Evolutionary conservation across 2,113 vertebrate species (phyloP).

Genomic region (Sakesphorus luctuosus): DNA sequence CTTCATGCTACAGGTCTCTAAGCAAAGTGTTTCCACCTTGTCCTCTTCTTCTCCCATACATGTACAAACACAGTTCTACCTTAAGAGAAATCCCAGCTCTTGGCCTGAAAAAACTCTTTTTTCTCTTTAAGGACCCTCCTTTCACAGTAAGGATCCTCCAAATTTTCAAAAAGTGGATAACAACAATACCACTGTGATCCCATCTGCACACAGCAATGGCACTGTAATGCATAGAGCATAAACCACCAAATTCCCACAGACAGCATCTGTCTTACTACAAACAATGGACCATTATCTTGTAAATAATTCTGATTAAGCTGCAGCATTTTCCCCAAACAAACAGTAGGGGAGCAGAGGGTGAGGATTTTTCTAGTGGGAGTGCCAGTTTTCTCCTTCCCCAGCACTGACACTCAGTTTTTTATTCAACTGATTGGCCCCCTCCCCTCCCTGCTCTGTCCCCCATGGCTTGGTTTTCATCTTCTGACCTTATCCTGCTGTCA

Average conservation of each 20-base stretch:
- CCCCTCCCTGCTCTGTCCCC: background rate
- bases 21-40: background rate
- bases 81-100: slow-evolving; percentile 23
- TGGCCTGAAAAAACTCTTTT: background rate
- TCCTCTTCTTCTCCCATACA: background rate
- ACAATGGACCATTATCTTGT: slow-evolving; percentile 86
- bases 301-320: slow-evolving; percentile 86
- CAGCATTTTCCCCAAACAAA: slow-evolving; percentile 77
- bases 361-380: slow-evolving; percentile 59
- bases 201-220: slow-evolving; percentile 78
- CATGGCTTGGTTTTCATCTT: slow-evolving; percentile 46
- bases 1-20: background rate
- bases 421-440: slow-evolving; percentile 32
- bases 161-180: slow-evolving; percentile 69
- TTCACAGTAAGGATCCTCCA: slow-evolving; percentile 56
- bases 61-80: fast-evolving
- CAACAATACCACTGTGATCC: slow-evolving; percentile 73
- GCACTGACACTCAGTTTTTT: slow-evolving; percentile 31
- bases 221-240: slow-evolving; percentile 74
- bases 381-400: slow-evolving; percentile 19
- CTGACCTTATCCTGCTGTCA: slow-evolving; percentile 58
- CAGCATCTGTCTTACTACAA: slow-evolving; percentile 84
- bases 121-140: slow-evolving; percentile 19
- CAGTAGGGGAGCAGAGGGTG: slow-evolving; percentile 53
- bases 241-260: slow-evolving; percentile 83